phyloP scores from a whole-genome alignment of 2,113 vertebrate genomes.

The Charadrius vociferus region DNA sequence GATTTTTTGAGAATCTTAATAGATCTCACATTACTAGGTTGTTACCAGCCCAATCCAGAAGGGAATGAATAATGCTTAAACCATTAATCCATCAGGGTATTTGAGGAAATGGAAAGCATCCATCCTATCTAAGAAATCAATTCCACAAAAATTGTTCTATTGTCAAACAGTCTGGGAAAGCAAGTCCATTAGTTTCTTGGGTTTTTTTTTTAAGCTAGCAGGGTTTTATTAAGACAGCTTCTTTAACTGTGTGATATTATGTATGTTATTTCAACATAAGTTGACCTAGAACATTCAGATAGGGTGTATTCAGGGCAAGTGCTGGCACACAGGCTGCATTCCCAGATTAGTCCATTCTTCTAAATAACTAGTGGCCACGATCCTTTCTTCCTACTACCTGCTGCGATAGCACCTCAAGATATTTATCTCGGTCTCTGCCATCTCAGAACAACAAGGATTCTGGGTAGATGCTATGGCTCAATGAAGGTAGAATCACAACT shows the following conservation, averaged over 20 bases:
- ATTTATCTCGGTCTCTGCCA: background rate
- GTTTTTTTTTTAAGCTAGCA: background rate
- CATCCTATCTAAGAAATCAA: conserved; percentile 39
- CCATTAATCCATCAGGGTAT: background rate
- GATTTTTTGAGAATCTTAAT: background rate
- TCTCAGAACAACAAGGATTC: background rate
- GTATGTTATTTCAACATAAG: background rate
- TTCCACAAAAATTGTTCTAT: background rate
- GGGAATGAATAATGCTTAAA: conserved; percentile 2
- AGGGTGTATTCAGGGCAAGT: background rate
- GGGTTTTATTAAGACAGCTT: background rate
- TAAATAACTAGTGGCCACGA: background rate
- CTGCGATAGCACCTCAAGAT: background rate
- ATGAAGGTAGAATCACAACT: background rate
- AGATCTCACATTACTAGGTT: background rate
- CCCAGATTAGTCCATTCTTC: background rate
- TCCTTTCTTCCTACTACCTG: background rate
- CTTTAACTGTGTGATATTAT: background rate
- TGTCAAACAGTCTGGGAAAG: conserved; percentile 19
- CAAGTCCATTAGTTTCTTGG: background rate
- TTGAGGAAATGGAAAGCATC: conserved; percentile 53
- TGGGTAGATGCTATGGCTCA: background rate
- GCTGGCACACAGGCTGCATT: background rate
- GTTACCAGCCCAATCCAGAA: background rate
- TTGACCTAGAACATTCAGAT: background rate